Base-by-base conservation (phyloP, 2,797 vertebrate species). In the Apodemus agrarius region DNA sequence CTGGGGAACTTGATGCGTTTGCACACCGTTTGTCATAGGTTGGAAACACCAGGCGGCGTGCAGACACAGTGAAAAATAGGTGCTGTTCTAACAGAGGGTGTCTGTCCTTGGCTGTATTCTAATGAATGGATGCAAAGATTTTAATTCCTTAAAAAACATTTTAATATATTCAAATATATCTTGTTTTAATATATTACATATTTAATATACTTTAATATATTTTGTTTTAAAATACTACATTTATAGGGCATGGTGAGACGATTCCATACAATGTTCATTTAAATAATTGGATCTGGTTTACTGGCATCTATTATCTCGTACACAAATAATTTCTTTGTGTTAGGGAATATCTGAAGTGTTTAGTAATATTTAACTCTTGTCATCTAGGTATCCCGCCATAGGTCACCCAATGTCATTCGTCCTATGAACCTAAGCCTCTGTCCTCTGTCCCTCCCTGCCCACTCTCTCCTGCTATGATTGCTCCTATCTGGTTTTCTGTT, bases 341-440 rank as follows among this genome's bases (percentile, higher is more conserved):
- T 75, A 43, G 69, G n/a, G 11, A 54, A 37, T 1, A 24, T 29
- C 21, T 2, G 6, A 54, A 57, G 17, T 43, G 40, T 54, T 74
- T 75, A 57, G 69, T 59, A 72, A 59, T 21, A 34, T 57, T 59
- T 88, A 75, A 59, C 31, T 88, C 24, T 21, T 57, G n/a, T 74
- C 67, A 43, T 10, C 10, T 40, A 4, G 17, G 10, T 22, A 21
- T 57, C 6, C 17, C 0, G 2, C 4, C 40, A 12, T 17, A 57
- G 34, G 17, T 1, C 16, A 21, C 4, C n/a, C 8, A 6, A 43
- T 40, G 69, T 6, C 26, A 43, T 69, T 59, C n/a, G 9, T 74
- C 16, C 1, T 16, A 13, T 14, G n/a, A 57, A 31, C 9, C n/a
- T 57, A 16, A 74, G 1, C 0, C 7, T 7, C 26, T 7, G 16